phyloP scores from a whole-genome alignment of 92 coral and sea anemone genomes.

The Palythoa grandiflora region DNA sequence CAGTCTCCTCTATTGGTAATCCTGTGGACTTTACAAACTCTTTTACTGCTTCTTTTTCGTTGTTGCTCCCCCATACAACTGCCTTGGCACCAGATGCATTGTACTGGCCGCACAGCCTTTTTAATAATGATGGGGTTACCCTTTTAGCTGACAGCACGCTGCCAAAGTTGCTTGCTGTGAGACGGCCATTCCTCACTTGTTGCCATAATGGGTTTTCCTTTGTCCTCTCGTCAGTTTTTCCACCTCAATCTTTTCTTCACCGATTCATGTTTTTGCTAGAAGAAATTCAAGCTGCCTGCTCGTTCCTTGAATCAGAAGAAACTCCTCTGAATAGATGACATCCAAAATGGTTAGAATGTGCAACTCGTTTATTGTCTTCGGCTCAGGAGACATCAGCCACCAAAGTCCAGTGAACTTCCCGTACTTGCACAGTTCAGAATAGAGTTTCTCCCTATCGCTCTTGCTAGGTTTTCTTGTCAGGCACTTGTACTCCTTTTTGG shows the following conservation, averaged over 20 bases:
- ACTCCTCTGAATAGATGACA: not conserved
- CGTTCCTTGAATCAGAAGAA: not conserved
- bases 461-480: not conserved
- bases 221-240: no score
- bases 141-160: constrained; percentile 13
- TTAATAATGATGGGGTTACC: not conserved
- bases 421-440: not conserved
- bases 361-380: not conserved
- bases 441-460: not conserved
- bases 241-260: no score
- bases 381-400: not conserved
- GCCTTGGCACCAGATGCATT: not conserved
- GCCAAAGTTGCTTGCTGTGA: not conserved
- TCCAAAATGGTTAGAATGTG: not conserved
- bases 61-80: constrained; percentile 13
- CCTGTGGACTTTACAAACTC: constrained; percentile 4
- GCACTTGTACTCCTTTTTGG: not conserved
- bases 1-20: not conserved
- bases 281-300: constrained; percentile 9
- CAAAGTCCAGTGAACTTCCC: not conserved
- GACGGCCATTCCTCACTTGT: not conserved
- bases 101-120: constrained; percentile 15
- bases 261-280: not conserved
- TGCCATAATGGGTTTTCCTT: not conserved
- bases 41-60: constrained; percentile 19